A percentile compares a stretch with the other conserved stretches of the same genome.
These are phyloP conservation scores for Anhinga rufa DNA, from an alignment of 2,113 vertebrate genomes.

Conservation along the genomic window DNA sequence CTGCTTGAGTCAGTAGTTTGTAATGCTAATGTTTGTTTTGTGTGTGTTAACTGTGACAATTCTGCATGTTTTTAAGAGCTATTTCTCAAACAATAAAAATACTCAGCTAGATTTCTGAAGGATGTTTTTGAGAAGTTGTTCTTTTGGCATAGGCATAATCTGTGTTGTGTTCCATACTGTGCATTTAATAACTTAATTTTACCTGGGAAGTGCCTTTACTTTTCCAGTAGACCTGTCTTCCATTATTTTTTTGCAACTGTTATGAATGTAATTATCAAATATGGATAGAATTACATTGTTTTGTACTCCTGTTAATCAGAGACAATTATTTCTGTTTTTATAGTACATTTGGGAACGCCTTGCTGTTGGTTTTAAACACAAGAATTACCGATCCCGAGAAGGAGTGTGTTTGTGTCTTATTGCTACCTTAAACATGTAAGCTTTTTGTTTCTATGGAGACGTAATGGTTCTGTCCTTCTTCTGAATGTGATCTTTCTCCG, in stretches of 20 bases:
- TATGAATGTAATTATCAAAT: neutral
- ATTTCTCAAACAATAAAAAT: neutral
- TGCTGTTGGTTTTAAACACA: conserved; percentile 91
- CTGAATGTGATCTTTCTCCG: neutral
- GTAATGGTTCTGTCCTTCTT: neutral
- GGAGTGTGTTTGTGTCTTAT: conserved; percentile 90
- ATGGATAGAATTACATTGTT: neutral
- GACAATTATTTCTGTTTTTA: conserved; percentile 54
- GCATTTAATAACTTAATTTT: neutral
- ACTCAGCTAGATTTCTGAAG: neutral
- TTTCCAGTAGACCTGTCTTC: neutral
- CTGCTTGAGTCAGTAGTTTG: neutral
- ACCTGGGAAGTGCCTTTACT: neutral
- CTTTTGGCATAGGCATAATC: neutral
- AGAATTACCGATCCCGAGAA: conserved; percentile 95
- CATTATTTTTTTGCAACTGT: neutral
- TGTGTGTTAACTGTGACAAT: neutral
- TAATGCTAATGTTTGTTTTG: neutral
- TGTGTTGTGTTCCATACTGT: neutral
- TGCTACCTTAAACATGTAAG: conserved; percentile 90
- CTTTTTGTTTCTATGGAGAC: conserved; percentile 47
- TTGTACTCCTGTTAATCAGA: conserved; percentile 5
- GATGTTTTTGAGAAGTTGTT: neutral
- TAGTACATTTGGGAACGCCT: conserved; percentile 94
- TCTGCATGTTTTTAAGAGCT: neutral